These are phyloP conservation scores for Himalopsyche japonica DNA, from an alignment of 2,888 invertebrate genomes.

Conservation along the genomic window DNA sequence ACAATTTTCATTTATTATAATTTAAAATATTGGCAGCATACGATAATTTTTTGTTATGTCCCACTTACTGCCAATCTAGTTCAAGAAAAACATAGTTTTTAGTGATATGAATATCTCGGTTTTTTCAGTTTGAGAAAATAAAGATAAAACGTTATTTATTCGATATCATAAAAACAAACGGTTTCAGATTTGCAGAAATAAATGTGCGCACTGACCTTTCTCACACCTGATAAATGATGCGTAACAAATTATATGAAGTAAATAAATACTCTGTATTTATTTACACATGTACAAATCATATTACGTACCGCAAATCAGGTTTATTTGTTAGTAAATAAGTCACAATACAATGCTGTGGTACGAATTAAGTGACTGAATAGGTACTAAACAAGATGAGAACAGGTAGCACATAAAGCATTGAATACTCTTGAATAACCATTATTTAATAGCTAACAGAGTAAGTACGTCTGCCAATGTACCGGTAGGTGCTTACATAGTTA, in stretches of 20 bases:
- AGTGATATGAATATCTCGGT: too few species aligned
- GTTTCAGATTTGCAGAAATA: too few species aligned
- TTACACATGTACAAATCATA: neutral
- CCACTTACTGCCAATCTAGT: too few species aligned
- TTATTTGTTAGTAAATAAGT: neutral
- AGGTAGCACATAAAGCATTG: slow-evolving; percentile 18
- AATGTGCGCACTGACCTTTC: neutral
- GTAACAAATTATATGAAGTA: neutral
- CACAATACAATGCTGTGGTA: neutral
- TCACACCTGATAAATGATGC: neutral
- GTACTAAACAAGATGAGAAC: neutral
- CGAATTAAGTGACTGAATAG: neutral
- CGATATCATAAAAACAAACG: too few species aligned
- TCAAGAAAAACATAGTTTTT: too few species aligned
- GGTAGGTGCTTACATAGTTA: slow-evolving; percentile 7
- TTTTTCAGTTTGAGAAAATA: too few species aligned
- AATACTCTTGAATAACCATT: slow-evolving; percentile 6
- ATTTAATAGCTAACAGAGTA: neutral
- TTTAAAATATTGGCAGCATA: too few species aligned
- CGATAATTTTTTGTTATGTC: too few species aligned
- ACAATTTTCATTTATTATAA: too few species aligned
- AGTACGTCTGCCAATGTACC: slow-evolving; percentile 8
- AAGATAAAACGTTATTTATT: too few species aligned
- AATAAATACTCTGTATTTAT: neutral
- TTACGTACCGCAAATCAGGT: neutral